Percentiles rank a stretch among this genome's conserved stretches.
These are phyloP conservation scores for Eumaeus atala DNA, from an alignment of 1,140 invertebrate species.

Conservation along the genomic window DNA sequence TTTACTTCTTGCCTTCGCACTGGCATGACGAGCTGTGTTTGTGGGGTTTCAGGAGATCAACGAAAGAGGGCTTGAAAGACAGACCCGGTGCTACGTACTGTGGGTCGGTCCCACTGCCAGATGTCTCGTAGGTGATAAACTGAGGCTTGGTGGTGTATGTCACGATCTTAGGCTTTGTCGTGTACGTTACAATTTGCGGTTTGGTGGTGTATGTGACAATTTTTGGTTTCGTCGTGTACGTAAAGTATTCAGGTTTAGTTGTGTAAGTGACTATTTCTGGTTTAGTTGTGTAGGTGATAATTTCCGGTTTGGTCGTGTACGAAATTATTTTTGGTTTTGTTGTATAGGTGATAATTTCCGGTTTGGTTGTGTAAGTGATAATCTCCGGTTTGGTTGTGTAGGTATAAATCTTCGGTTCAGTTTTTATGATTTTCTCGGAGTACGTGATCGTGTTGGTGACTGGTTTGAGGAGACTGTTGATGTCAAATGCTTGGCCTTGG, in stretches of 20 bases:
- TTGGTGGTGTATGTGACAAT: conserved; percentile 54
- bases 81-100: conserved; percentile 53
- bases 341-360: conserved; percentile 33
- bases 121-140: conserved; percentile 52
- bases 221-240: conserved; percentile 50
- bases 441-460: conserved; percentile 29
- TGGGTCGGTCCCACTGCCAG: conserved; percentile 50
- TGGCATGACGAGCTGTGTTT: conserved; percentile 51
- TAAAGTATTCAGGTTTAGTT: conserved; percentile 47
- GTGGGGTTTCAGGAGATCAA: conserved; percentile 39
- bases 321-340: conserved; percentile 41
- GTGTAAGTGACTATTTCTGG: conserved; percentile 50
- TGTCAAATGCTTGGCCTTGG: conserved; percentile 19
- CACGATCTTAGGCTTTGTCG: conserved; percentile 45
- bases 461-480: conserved; percentile 2
- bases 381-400: conserved; percentile 40
- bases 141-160: conserved; percentile 51
- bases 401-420: conserved; percentile 36
- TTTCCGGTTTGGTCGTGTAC: conserved; percentile 42
- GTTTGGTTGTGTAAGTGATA: conserved; percentile 37
- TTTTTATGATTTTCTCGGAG: conserved; percentile 53
- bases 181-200: conserved; percentile 47
- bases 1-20: conserved; percentile 34
- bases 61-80: conserved; percentile 50
- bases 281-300: conserved; percentile 48